Conservation (phyloP, 2,797 vertebrate genomes). For the Staurois parvus region DNA sequence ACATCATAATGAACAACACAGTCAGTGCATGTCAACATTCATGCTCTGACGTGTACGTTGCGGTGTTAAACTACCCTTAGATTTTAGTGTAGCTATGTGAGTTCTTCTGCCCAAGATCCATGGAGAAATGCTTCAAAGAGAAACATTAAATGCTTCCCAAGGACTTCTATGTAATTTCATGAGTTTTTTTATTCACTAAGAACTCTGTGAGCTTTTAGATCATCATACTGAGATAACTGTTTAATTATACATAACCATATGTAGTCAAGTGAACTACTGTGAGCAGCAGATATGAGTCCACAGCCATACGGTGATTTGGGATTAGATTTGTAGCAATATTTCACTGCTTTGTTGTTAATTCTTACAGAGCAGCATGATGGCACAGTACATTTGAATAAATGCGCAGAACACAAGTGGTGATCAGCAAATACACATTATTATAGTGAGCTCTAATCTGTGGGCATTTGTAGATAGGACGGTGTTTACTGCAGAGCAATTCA, state of each 20-base stretch:
- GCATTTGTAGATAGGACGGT: not conserved
- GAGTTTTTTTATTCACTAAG: not conserved
- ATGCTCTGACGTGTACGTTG: too few species aligned
- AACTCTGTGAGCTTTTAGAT: conserved; percentile 4
- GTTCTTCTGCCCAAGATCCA: not conserved
- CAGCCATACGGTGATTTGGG: conserved; percentile 7
- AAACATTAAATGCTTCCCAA: not conserved
- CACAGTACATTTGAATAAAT: not conserved
- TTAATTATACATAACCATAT: conserved; percentile 32
- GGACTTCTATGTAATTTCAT: not conserved
- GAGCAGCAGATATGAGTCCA: conserved; percentile 11
- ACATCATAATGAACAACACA: too few species aligned
- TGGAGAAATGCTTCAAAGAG: not conserved
- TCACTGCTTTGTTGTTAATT: conserved; percentile 21
- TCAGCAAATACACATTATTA: not conserved
- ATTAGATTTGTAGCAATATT: conserved; percentile 3
- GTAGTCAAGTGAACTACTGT: conserved; percentile 1
- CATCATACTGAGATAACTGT: conserved; percentile 11
- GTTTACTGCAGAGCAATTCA: not conserved
- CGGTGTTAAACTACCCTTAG: too few species aligned
- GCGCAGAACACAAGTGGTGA: not conserved
- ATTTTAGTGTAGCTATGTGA: not conserved
- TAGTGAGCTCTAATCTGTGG: not conserved
- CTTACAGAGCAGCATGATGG: conserved; percentile 2
- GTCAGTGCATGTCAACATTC: too few species aligned